phyloP scores from a whole-genome alignment of 1,140 invertebrate genomes.

The Aricia agestis region DNA sequence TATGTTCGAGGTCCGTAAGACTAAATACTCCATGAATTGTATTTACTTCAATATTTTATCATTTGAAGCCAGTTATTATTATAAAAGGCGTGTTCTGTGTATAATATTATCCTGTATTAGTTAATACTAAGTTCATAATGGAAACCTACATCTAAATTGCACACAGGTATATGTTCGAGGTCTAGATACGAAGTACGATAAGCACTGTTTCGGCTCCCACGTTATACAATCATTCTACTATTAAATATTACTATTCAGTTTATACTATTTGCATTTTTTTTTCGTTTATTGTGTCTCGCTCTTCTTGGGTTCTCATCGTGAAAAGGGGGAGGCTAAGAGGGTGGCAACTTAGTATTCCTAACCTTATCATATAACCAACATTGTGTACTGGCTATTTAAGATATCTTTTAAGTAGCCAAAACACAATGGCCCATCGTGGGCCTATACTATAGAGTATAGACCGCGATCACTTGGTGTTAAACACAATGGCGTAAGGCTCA shows the following conservation, averaged over 20 bases:
- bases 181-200: not conserved
- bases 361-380: too few relatives aligned
- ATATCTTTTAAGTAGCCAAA: too few relatives aligned
- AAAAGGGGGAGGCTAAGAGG: too few relatives aligned
- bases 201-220: not conserved
- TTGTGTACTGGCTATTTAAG: too few relatives aligned
- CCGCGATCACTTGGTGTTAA: too few relatives aligned
- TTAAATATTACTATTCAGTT: not conserved
- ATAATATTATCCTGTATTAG: not conserved
- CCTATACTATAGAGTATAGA: too few relatives aligned
- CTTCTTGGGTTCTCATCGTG: too few relatives aligned
- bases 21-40: not conserved
- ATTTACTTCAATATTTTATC: conserved; percentile 16
- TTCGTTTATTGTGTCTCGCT: too few relatives aligned
- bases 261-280: not conserved
- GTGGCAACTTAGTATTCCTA: too few relatives aligned
- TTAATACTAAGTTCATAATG: not conserved
- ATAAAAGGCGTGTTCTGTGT: not conserved
- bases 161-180: not conserved
- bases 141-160: not conserved
- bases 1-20: too few relatives aligned
- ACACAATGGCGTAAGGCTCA: too few relatives aligned
- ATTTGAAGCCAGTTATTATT: not conserved
- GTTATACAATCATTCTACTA: not conserved
- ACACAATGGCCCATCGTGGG: too few relatives aligned